A percentile compares a stretch with the other conserved stretches of the same genome.
Evolutionary conservation across 2,113 vertebrate species (phyloP).

Genomic region (Piliocolobus tephrosceles): DNA sequence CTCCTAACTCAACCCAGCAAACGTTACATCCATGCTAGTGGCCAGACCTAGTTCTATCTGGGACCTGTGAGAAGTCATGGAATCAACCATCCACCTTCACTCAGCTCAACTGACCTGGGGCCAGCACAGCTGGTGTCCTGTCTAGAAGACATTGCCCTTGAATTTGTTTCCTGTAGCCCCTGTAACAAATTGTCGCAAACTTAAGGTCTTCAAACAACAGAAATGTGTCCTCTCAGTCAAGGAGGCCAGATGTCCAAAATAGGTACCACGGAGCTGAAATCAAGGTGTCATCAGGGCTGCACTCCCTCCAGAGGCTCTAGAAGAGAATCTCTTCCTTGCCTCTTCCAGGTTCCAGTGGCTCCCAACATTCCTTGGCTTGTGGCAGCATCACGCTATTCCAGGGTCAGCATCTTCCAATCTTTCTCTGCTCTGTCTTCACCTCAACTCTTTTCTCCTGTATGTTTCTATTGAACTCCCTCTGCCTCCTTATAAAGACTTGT

Average conservation of each 20-base stretch:
- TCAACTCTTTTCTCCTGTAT: background rate
- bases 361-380: background rate
- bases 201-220: background rate
- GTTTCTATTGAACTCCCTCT: background rate
- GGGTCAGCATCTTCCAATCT: background rate
- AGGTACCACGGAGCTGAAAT: background rate
- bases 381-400: accelerated
- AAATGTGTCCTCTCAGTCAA: background rate
- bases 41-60: too few species aligned
- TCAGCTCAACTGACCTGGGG: background rate
- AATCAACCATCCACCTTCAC: too few species aligned
- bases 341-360: background rate
- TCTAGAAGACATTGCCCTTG: background rate
- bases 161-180: background rate
- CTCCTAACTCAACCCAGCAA: too few species aligned
- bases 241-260: background rate
- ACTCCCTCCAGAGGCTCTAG: background rate
- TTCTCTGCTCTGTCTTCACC: background rate
- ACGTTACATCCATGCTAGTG: too few species aligned
- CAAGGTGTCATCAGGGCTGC: background rate
- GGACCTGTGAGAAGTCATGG: too few species aligned
- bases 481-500: background rate
- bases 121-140: background rate
- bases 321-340: background rate
- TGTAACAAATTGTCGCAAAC: background rate